These are phyloP conservation scores for Hololepta plana DNA, from an alignment of 2,888 invertebrate genomes.

Conservation along the genomic window DNA sequence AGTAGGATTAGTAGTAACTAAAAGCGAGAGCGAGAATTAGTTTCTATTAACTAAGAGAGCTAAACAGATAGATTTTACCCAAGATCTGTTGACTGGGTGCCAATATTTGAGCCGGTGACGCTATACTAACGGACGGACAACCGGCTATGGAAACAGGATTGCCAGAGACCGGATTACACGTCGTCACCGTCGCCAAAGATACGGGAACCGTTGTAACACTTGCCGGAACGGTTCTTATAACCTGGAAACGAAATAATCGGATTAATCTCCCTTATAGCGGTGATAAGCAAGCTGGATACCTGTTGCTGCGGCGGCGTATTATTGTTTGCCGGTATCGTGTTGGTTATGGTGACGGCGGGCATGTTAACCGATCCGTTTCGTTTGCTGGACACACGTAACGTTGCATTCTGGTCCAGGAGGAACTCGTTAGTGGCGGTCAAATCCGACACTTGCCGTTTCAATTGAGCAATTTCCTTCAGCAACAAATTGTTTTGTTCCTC, in stretches of 20 bases:
- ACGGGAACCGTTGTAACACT: constrained; percentile 42
- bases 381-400: constrained; percentile 41
- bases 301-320: constrained; percentile 27
- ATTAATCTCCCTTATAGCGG: not conserved
- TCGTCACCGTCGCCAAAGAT: constrained; percentile 39
- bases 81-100: constrained; percentile 28
- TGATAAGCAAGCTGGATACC: no score
- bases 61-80: constrained; percentile 14
- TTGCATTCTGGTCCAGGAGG: constrained; percentile 58
- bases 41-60: not conserved
- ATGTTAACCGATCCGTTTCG: constrained; percentile 36
- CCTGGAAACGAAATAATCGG: constrained; percentile 12
- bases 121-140: constrained; percentile 39
- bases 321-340: constrained; percentile 31
- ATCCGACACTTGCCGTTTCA: constrained; percentile 52
- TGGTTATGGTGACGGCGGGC: constrained; percentile 40
- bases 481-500: constrained; percentile 51
- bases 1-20: constrained; percentile 25
- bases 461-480: constrained; percentile 46
- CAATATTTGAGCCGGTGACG: constrained; percentile 30
- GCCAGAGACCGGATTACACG: constrained; percentile 26
- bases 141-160: constrained; percentile 37
- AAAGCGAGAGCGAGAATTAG: constrained; percentile 9
- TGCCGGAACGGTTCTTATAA: constrained; percentile 36
- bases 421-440: constrained; percentile 62